A percentile compares a stretch with the other conserved stretches of the same genome.
Evolutionary conservation across 2,888 invertebrate species (phyloP).

Genomic region (Marasmarcha lunaedactyla): DNA sequence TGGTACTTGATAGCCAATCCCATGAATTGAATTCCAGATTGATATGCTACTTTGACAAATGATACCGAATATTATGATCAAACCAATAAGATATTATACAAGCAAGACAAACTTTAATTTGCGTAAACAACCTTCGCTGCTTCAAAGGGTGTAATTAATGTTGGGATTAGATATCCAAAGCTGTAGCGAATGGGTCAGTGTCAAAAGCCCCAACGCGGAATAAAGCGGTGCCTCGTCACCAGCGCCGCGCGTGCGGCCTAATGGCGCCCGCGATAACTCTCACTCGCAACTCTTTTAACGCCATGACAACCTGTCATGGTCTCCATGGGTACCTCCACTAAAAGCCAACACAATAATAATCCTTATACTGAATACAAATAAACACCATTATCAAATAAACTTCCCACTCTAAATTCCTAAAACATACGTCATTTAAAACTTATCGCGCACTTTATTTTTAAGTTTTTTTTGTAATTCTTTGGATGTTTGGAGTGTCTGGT

Average conservation of each 20-base stretch:
- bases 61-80: no score
- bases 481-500: slow-evolving; percentile 23
- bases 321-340: slow-evolving; percentile 22
- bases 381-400: background rate
- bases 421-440: slow-evolving; percentile 66
- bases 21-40: no score
- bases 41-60: no score
- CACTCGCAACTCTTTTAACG: slow-evolving; percentile 63
- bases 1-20: no score
- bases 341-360: slow-evolving; percentile 15
- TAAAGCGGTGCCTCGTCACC: no score
- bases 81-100: no score
- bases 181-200: no score
- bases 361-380: slow-evolving; percentile 14
- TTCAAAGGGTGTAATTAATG: no score
- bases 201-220: background rate
- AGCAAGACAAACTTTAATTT: no score
- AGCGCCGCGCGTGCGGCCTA: slow-evolving; percentile 63
- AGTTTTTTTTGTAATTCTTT: slow-evolving; percentile 37
- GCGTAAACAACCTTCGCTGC: no score
- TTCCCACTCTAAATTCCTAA: slow-evolving; percentile 46
- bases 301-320: slow-evolving; percentile 52
- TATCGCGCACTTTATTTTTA: slow-evolving; percentile 67
- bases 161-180: no score
- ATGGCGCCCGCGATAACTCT: slow-evolving; percentile 68